Evolutionary conservation across 2,113 vertebrate species (phyloP).

Genomic region (Chionodraco myersi): DNA sequence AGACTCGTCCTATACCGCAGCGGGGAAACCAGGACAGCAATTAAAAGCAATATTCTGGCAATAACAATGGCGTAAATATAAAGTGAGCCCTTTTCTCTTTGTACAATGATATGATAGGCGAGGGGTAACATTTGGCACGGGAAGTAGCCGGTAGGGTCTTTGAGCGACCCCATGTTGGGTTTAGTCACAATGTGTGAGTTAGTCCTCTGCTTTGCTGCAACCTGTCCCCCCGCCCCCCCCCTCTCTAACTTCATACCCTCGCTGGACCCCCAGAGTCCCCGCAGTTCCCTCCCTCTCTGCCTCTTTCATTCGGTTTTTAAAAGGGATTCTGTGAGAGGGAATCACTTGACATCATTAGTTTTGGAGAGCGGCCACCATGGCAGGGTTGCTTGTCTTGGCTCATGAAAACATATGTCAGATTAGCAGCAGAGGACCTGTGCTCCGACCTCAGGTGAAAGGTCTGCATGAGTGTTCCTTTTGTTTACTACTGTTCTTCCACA

Average conservation of each 20-base stretch:
- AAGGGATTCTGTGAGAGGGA: slow-evolving; percentile 80
- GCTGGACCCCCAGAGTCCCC: slow-evolving; percentile 44
- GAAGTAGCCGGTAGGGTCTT: slow-evolving; percentile 51
- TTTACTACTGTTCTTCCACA: slow-evolving; percentile 20
- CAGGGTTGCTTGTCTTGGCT: slow-evolving; percentile 82
- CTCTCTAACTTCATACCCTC: slow-evolving; percentile 38
- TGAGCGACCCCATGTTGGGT: slow-evolving; percentile 45
- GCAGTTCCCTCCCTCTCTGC: slow-evolving; percentile 48
- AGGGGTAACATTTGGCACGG: slow-evolving; percentile 80
- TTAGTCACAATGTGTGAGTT: slow-evolving; percentile 24
- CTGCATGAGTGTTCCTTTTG: slow-evolving; percentile 30
- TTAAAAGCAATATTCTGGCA: slow-evolving; percentile 86
- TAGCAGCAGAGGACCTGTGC: slow-evolving; percentile 69
- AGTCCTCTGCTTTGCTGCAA: slow-evolving; percentile 37
- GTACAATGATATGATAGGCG: slow-evolving; percentile 85
- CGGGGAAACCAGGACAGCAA: slow-evolving; percentile 84
- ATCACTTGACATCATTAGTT: slow-evolving; percentile 88
- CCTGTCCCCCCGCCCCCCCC: slow-evolving; percentile 23
- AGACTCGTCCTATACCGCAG: slow-evolving; percentile 79
- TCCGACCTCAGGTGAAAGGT: slow-evolving; percentile 84
- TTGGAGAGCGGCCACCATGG: slow-evolving; percentile 83
- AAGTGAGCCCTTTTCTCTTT: slow-evolving; percentile 81
- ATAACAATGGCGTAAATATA: slow-evolving; percentile 82
- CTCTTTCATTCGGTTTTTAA: slow-evolving; percentile 77
- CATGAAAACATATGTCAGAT: slow-evolving; percentile 83